Conservation (phyloP, 2,888 invertebrate genomes). For the Eueremaeus valkanovi region DNA sequence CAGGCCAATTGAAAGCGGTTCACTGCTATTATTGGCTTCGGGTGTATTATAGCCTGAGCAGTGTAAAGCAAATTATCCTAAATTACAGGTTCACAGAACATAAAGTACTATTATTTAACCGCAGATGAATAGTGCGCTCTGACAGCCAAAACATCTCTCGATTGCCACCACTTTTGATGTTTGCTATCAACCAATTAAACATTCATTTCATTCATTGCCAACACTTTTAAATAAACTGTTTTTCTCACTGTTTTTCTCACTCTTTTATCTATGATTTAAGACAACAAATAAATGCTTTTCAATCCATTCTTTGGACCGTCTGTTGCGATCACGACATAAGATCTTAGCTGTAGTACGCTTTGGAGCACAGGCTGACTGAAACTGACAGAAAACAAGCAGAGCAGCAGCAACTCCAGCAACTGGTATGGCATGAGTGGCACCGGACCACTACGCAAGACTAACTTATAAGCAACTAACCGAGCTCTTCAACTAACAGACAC, state of each 20-base stretch:
- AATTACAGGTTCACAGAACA: slow-evolving; percentile 19
- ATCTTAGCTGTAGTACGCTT: not conserved
- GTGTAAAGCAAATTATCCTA: not conserved
- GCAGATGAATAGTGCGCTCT: not conserved
- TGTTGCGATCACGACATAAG: slow-evolving; percentile 11
- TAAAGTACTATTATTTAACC: slow-evolving; percentile 17
- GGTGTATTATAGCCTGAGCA: slow-evolving; percentile 5
- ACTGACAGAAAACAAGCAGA: too few relatives aligned
- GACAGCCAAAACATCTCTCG: slow-evolving; percentile 6
- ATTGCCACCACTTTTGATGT: not conserved
- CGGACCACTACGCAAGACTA: not conserved
- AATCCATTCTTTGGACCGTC: slow-evolving; percentile 12
- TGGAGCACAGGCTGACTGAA: too few relatives aligned
- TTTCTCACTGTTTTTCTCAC: not conserved
- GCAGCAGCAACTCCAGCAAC: not conserved
- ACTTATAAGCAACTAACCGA: not conserved
- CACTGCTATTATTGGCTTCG: not conserved
- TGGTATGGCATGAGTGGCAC: not conserved
- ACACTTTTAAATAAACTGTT: slow-evolving; percentile 8
- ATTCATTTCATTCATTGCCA: not conserved
- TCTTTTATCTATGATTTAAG: not conserved
- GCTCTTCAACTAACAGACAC: not conserved
- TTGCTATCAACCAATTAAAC: not conserved
- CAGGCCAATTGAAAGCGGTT: slow-evolving; percentile 1
- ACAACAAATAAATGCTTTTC: not conserved